phyloP scores from a whole-genome alignment of 2,888 invertebrate genomes.

The Nomada ferruginata region DNA sequence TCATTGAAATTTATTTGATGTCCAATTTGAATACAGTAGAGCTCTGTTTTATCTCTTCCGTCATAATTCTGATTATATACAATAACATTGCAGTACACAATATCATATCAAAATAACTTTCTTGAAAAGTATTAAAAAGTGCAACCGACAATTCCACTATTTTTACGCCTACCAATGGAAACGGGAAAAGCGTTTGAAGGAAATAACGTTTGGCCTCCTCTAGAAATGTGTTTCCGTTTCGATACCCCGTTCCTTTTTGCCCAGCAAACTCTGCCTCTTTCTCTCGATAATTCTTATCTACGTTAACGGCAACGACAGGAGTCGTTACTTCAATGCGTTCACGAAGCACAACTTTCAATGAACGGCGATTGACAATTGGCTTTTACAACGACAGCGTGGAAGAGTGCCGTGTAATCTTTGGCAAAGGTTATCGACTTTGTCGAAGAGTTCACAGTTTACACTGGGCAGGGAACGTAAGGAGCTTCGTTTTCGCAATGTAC shows the following conservation, averaged over 20 bases:
- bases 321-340: conserved; percentile 28
- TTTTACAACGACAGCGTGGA: conserved; percentile 9
- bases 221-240: not conserved
- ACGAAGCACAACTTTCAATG: conserved; percentile 24
- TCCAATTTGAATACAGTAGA: no score
- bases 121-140: no score
- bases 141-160: not conserved
- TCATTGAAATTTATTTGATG: no score
- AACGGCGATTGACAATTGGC: conserved; percentile 20
- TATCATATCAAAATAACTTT: no score
- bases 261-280: not conserved
- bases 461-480: conserved; percentile 37
- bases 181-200: not conserved
- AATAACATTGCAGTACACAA: no score
- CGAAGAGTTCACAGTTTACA: conserved; percentile 5
- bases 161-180: not conserved
- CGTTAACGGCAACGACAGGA: conserved; percentile 34
- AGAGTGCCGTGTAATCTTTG: conserved; percentile 34
- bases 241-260: conserved; percentile 3
- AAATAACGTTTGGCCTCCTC: not conserved
- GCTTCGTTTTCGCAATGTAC: conserved; percentile 18
- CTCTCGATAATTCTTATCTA: conserved; percentile 44
- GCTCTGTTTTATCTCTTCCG: no score
- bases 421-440: conserved; percentile 35
- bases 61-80: no score